Evolutionary conservation across 2,888 invertebrate species (phyloP), one percentile per base, ranked within the genome.

Genomic region (Escarpia spicata): DNA sequence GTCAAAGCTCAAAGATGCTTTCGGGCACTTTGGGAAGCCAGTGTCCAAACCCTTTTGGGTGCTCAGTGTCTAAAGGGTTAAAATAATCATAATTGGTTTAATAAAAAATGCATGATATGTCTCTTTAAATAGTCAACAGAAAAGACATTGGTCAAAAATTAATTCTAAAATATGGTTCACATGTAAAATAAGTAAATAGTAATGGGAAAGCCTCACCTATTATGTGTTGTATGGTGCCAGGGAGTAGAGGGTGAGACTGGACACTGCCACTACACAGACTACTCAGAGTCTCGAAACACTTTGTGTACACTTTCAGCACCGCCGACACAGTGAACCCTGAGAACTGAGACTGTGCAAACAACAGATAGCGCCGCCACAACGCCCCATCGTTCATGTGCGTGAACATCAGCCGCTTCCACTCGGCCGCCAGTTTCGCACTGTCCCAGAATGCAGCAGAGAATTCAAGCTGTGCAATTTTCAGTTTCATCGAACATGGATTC

Each of bases 401-500:
- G 94, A 96, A 96, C 89, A 96, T 93, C 91, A 97, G 94, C 52
- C 96, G 94, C 91, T 96, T 96, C 96, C 97, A 96, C 93, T 96
- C 96, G 91, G 95, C 95, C 26, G 94, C 95, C 10, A 97, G 93
- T 92, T 95, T 94, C 26, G 95, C 94, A 44, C 94, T 92, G 44
- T 96, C 96, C 95, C 95, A 96, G 4, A 96, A 93, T 45, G 96
- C 95, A 90, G 95, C 94, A 91, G 95, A 95, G 10, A 97, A 93
- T 89, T 96, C 95, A 89, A 97, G 93, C 92, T 95, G 96, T 43
- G 95, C 94, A 44, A 96, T 92, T 92, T 96, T 95, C 60, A 97
- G 94, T n/a, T 95, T 94, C n/a, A 96, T 94, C 45, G 95, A 95
- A 19, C 95, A 95, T 0, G 96, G 96, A 94, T 97, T 97, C 31